Evolutionary conservation across 2,888 invertebrate species (phyloP), one percentile per base, ranked within the genome.

Genomic region (Mimumesa dahlbomi): DNA sequence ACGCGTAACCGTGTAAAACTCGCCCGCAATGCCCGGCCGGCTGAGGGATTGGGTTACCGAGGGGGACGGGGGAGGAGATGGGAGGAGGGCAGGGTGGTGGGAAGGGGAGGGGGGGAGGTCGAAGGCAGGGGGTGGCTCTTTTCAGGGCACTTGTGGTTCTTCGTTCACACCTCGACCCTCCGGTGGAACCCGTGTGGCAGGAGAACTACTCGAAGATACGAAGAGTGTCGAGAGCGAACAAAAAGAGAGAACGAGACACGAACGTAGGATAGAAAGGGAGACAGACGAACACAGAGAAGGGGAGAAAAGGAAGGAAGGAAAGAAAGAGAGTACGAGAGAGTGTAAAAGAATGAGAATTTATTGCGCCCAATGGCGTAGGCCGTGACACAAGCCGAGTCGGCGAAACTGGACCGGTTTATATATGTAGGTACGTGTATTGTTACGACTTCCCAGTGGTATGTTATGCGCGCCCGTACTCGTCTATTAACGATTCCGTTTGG

Each of bases 121-220:
- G n/a, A n/a, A n/a, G n/a, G n/a, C n/a, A n/a, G n/a, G n/a, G n/a
- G n/a, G n/a, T n/a, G n/a, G n/a, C 77, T 76, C 82, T 84, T 84
- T 83, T 75, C 79, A 75, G 76, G 75, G 84, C 85, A 87, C 87
- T 88, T 87, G 85, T 81, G 85, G 88, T 88, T 87, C 87, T 88
- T 88, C 88, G 77, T 88, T 88, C 88, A 87, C 88, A 88, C 88
- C 87, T 88, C 83, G 76, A 81, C 82, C 83, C 75, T 78, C 49
- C 68, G 56, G n/a, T 56, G n/a, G 46, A 67, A 52, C 40, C 57
- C 62, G 58, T 40, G 53, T 49, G 65, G 62, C 63, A 67, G 66
- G 73, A 68, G 68, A 73, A 73, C 73, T 73, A n/a, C 75, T 66
- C 59, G 48, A 73, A 81, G 79, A 78, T 54, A 58, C 67, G 57